phyloP scores from a whole-genome alignment of 2,888 invertebrate species.

The Cistogaster globosa region DNA sequence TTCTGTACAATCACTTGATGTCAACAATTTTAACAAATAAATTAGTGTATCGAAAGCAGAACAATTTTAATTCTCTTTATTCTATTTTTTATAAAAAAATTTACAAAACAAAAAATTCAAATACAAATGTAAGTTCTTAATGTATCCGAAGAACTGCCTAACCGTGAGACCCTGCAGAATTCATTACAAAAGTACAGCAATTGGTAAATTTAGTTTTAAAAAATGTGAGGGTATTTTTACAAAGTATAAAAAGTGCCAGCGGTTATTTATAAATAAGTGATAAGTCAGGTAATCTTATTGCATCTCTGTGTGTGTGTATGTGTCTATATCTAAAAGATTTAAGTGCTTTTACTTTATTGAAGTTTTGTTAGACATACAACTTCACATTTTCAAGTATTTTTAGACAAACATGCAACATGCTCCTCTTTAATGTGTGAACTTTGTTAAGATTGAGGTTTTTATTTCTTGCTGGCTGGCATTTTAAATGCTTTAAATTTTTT shows the following conservation, averaged over 20 bases:
- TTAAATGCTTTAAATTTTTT: constrained; percentile 45
- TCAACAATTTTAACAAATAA: constrained; percentile 69
- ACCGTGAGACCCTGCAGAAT: background rate
- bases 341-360: constrained; percentile 64
- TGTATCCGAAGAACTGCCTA: background rate
- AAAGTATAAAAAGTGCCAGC: constrained; percentile 26
- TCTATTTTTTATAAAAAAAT: constrained; percentile 27
- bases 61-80: background rate
- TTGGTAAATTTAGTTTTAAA: constrained; percentile 14
- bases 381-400: constrained; percentile 14
- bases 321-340: constrained; percentile 57
- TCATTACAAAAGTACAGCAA: constrained; percentile 16
- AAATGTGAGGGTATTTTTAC: constrained; percentile 13
- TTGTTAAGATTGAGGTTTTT: constrained; percentile 15
- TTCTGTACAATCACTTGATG: constrained; percentile 56
- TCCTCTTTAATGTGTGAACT: constrained; percentile 51
- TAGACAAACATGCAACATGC: constrained; percentile 46
- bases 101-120: background rate
- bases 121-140: constrained; percentile 7
- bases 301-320: constrained; percentile 37
- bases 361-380: constrained; percentile 30
- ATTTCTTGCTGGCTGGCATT: constrained; percentile 29
- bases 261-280: constrained; percentile 67
- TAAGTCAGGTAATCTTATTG: constrained; percentile 64
- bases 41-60: constrained; percentile 54